Evolutionary conservation across 1,140 invertebrate genomes (phyloP).

Genomic region (Lysiphlebus fabarum): DNA sequence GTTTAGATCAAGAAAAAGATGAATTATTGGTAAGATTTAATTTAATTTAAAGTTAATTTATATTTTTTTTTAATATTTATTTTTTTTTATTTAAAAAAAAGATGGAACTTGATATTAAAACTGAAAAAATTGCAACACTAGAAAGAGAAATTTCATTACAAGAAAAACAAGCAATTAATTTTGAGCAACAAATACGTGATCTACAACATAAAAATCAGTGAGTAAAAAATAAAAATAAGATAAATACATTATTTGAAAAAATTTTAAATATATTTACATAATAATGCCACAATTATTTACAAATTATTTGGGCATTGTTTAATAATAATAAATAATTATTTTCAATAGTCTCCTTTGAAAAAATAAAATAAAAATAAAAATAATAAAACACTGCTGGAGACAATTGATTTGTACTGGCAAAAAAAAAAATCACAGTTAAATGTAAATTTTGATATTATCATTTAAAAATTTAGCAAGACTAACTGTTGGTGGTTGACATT

Average conservation of each 20-base stretch:
- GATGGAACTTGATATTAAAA: conserved; percentile 61
- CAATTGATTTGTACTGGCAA: too few relatives aligned
- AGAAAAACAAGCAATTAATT: conserved; percentile 37
- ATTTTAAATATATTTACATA: neutral
- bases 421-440: conserved; percentile 21
- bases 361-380: too few relatives aligned
- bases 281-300: too few relatives aligned
- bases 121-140: conserved; percentile 56
- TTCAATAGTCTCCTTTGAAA: too few relatives aligned
- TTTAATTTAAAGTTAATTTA: neutral
- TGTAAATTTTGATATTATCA: conserved; percentile 35
- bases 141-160: conserved; percentile 59
- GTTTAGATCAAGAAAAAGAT: conserved; percentile 62
- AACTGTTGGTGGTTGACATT: conserved; percentile 54
- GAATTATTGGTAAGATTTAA: conserved; percentile 53
- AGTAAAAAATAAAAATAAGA: too few relatives aligned
- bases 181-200: conserved; percentile 46
- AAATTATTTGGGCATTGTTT: too few relatives aligned
- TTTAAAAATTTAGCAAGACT: conserved; percentile 55
- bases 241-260: too few relatives aligned
- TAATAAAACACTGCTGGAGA: too few relatives aligned
- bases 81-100: conserved; percentile 18
- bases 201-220: conserved; percentile 50
- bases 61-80: conserved; percentile 9
- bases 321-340: neutral